phyloP scores from a whole-genome alignment of 2,888 invertebrate genomes.

The Dasysyrphus albostriatus region DNA sequence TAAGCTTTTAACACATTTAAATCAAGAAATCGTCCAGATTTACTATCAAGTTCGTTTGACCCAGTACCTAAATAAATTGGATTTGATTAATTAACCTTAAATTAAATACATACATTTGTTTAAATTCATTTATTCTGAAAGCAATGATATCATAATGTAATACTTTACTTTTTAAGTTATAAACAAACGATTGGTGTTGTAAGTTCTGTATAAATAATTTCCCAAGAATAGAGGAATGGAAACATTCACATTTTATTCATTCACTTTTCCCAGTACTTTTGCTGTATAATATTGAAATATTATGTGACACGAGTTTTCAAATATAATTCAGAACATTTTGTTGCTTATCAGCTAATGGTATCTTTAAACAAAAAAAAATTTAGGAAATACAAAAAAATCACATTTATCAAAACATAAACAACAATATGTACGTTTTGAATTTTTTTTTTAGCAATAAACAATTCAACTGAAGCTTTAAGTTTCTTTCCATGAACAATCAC shows the following conservation, averaged over 20 bases:
- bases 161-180: neutral
- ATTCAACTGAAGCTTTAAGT: conserved; percentile 44
- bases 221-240: neutral
- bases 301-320: neutral
- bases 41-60: neutral
- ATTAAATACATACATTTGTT: neutral
- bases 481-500: conserved; percentile 6
- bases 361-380: neutral
- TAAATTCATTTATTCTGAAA: neutral
- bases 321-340: neutral
- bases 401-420: conserved; percentile 45
- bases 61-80: neutral
- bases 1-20: neutral
- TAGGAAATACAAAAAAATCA: neutral
- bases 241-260: neutral
- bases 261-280: neutral
- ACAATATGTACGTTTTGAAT: too few relatives aligned
- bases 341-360: conserved; percentile 4
- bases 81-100: neutral
- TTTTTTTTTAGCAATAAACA: neutral
- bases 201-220: neutral
- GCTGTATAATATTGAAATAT: neutral
- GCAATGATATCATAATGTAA: neutral
- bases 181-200: neutral
- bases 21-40: neutral